Conservation (phyloP, 2,888 invertebrate genomes). For the Arrhopalites spinosus region DNA sequence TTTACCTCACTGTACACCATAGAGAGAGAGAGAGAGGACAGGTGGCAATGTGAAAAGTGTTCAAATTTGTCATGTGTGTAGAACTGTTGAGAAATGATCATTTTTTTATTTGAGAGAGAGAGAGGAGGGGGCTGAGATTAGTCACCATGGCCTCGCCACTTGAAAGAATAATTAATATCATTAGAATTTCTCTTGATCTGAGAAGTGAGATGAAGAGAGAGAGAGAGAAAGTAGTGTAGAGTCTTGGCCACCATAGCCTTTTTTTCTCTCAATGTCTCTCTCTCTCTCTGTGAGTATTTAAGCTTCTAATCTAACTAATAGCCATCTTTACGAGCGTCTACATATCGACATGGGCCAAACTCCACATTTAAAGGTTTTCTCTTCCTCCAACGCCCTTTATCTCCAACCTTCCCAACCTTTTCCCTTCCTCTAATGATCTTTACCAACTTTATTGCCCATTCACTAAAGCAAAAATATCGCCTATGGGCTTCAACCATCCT, state of each 20-base stretch:
- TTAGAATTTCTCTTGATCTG: neutral
- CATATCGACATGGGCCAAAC: slow-evolving; percentile 15
- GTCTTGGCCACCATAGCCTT: neutral
- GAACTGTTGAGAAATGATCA: too few species aligned
- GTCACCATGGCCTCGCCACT: neutral
- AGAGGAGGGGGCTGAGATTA: neutral
- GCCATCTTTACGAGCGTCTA: slow-evolving; percentile 8
- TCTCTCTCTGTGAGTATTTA: neutral
- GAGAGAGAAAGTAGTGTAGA: neutral
- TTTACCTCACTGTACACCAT: too few species aligned
- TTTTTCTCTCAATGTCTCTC: neutral
- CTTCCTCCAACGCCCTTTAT: neutral
- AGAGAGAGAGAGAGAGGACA: too few species aligned
- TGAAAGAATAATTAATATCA: neutral
- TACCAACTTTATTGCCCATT: slow-evolving; percentile 13
- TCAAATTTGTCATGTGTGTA: too few species aligned
- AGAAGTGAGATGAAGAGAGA: neutral
- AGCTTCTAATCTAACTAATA: slow-evolving; percentile 15
- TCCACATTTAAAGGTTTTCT: neutral
- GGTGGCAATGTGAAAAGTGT: too few species aligned
- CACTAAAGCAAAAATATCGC: slow-evolving; percentile 1
- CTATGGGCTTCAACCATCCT: neutral
- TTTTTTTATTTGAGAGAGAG: too few species aligned
- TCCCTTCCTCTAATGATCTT: neutral
- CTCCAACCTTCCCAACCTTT: neutral